Conservation (phyloP, 2,797 vertebrate species). For the Rhinophrynus dorsalis region DNA sequence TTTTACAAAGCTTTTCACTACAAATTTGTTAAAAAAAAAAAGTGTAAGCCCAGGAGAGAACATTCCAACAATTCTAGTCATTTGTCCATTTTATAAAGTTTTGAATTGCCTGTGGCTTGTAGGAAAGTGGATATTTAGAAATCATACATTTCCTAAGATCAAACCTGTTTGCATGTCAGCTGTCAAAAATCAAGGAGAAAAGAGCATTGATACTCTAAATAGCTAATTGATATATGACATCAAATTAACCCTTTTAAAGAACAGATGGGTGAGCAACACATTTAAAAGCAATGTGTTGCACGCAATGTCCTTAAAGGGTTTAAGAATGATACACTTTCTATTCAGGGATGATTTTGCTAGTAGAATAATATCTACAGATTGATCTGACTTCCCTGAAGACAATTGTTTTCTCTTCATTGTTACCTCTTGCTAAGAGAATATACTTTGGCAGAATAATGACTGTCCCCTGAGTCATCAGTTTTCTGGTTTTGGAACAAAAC, state of each 20-base stretch:
- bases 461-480: conserved; percentile 22
- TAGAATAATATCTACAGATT: neutral
- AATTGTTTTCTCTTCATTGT: neutral
- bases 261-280: no score
- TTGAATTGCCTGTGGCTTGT: neutral
- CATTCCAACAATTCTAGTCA: neutral
- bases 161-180: conserved; percentile 12
- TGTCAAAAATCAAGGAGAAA: conserved; percentile 22
- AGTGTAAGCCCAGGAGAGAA: neutral
- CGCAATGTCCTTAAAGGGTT: no score
- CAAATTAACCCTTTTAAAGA: no score
- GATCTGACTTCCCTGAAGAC: conserved; percentile 22
- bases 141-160: conserved; percentile 18
- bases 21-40: neutral
- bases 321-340: conserved; percentile 2
- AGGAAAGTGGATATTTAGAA: conserved; percentile 14
- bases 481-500: conserved; percentile 8
- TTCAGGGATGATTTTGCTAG: neutral
- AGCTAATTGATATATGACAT: neutral
- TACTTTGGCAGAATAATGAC: neutral
- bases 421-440: conserved; percentile 6
- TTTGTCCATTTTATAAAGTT: neutral
- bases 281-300: no score
- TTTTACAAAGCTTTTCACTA: neutral
- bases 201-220: neutral